Percentiles rank a stretch among this genome's conserved stretches.
Evolutionary conservation across 2,113 vertebrate genomes (phyloP).

Genomic region (Periophthalmus modestus): DNA sequence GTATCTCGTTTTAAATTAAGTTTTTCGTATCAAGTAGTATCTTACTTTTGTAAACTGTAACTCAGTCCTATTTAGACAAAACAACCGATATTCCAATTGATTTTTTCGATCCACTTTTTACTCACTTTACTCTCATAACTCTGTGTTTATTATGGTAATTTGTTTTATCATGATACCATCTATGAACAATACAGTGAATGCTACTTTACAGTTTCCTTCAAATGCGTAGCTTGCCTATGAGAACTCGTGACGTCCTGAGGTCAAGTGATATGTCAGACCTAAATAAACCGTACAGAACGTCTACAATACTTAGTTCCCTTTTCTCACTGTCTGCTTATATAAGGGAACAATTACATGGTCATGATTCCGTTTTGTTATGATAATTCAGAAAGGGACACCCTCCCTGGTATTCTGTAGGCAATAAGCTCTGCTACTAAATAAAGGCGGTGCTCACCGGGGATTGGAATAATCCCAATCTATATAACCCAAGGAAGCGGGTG

Average conservation of each 20-base stretch:
- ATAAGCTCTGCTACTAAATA: background rate
- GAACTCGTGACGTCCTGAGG: constrained; percentile 4
- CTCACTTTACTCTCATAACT: too few species aligned
- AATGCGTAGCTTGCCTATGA: constrained; percentile 13
- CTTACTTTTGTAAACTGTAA: too few species aligned
- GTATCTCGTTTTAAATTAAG: too few species aligned
- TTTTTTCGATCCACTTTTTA: too few species aligned
- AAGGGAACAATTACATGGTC: background rate
- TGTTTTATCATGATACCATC: too few species aligned
- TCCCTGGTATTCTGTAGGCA: background rate
- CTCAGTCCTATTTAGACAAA: too few species aligned
- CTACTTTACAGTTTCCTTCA: constrained; percentile 55
- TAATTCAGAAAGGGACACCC: background rate
- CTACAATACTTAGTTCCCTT: background rate
- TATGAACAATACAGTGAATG: background rate
- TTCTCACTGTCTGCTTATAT: background rate
- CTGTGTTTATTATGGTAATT: too few species aligned
- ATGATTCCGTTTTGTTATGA: background rate
- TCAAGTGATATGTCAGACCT: constrained; percentile 77
- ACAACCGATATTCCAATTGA: too few species aligned
- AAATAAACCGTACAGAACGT: too few species aligned
- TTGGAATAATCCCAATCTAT: background rate
- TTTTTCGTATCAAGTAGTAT: too few species aligned
- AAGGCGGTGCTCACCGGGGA: background rate
- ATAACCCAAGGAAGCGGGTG: background rate